Percentiles rank a stretch among this genome's conserved stretches.
These are phyloP conservation scores for Pipa parva DNA, from an alignment of 2,113 vertebrate species.

Conservation along the genomic window DNA sequence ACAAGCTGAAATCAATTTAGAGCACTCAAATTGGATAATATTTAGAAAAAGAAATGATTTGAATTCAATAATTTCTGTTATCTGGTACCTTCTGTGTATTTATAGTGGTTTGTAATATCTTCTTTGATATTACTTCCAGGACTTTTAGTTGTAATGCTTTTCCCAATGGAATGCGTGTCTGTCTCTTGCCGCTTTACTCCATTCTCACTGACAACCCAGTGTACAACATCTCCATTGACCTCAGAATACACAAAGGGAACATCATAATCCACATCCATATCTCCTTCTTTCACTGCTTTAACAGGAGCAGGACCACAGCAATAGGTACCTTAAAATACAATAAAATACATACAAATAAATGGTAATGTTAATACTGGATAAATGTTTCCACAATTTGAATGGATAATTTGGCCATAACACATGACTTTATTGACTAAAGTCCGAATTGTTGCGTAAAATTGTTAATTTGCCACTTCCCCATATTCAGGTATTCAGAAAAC, in stretches of 20 bases:
- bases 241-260: slow-evolving; percentile 74
- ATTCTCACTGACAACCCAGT: slow-evolving; percentile 67
- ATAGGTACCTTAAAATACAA: slow-evolving; percentile 60
- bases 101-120: slow-evolving; percentile 67
- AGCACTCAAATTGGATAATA: too few species aligned
- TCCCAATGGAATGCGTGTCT: slow-evolving; percentile 62
- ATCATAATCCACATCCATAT: slow-evolving; percentile 68
- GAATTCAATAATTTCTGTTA: background rate
- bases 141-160: slow-evolving; percentile 67
- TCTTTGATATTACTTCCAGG: slow-evolving; percentile 63
- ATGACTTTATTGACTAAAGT: too few species aligned
- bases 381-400: too few species aligned
- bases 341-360: too few species aligned
- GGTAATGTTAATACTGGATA: too few species aligned
- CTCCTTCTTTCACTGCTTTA: slow-evolving; percentile 68
- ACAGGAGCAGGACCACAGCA: slow-evolving; percentile 82
- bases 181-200: slow-evolving; percentile 57
- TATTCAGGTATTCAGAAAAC: too few species aligned
- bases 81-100: slow-evolving; percentile 65
- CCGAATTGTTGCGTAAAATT: too few species aligned
- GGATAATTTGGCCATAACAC: too few species aligned
- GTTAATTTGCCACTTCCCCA: too few species aligned
- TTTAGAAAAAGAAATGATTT: background rate
- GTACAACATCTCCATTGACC: slow-evolving; percentile 78
- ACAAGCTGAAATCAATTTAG: too few species aligned